phyloP scores from a whole-genome alignment of 2,113 vertebrate genomes.

The Plectropomus leopardus region DNA sequence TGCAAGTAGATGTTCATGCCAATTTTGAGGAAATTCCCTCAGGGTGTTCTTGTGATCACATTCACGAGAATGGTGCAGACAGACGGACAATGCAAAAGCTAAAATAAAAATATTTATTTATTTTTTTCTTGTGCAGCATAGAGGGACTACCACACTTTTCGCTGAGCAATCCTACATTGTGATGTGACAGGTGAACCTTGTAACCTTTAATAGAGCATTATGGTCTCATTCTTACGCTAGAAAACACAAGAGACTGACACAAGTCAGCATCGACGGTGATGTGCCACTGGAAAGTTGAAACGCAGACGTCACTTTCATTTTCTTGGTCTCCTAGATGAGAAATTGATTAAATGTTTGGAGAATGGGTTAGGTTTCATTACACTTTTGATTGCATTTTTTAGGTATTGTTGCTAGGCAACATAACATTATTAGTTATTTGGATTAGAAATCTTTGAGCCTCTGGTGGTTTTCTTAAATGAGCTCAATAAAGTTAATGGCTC shows the following conservation, averaged over 20 bases:
- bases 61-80: too few species aligned
- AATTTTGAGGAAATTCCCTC: too few species aligned
- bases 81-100: too few species aligned
- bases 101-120: too few species aligned
- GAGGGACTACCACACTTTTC: too few species aligned
- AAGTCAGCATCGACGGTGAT: constrained; percentile 3
- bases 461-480: constrained; percentile 56
- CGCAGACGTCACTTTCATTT: constrained; percentile 14
- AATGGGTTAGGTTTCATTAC: constrained; percentile 66
- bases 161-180: too few species aligned
- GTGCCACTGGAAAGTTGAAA: not conserved
- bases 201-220: not conserved
- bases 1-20: too few species aligned
- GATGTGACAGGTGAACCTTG: too few species aligned
- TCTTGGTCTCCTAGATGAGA: constrained; percentile 3
- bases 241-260: not conserved
- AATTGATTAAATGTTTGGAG: constrained; percentile 62
- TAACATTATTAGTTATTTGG: constrained; percentile 63
- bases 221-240: not conserved
- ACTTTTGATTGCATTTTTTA: constrained; percentile 69
- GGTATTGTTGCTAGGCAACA: constrained; percentile 75
- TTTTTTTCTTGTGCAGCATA: too few species aligned
- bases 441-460: constrained; percentile 60
- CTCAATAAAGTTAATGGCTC: constrained; percentile 61
- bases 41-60: too few species aligned